These are phyloP conservation scores for Diuraphis noxia DNA, from an alignment of 1,140 invertebrate species.

Conservation along the genomic window DNA sequence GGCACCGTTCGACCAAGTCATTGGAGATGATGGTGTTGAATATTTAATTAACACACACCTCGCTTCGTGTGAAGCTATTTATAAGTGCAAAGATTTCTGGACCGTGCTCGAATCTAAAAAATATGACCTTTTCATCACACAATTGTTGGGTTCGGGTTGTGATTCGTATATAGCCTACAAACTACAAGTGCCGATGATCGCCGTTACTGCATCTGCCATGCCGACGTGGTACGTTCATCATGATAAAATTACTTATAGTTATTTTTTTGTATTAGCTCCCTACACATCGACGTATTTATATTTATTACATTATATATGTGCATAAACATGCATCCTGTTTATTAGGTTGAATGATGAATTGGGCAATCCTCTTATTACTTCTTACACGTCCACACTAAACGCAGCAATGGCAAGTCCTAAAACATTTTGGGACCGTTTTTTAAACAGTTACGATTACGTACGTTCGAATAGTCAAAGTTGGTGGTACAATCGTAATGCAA, in stretches of 20 bases:
- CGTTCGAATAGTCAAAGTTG: neutral
- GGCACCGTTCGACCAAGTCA: neutral
- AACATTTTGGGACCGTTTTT: slow-evolving; percentile 43
- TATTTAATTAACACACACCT: neutral
- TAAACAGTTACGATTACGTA: slow-evolving; percentile 1
- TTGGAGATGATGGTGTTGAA: neutral
- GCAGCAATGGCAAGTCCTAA: slow-evolving; percentile 41
- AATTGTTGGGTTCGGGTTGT: slow-evolving; percentile 54
- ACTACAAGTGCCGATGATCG: slow-evolving; percentile 63
- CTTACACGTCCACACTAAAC: neutral
- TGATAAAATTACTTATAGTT: neutral
- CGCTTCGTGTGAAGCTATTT: neutral
- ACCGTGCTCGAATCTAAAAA: neutral
- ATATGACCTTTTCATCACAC: slow-evolving; percentile 56
- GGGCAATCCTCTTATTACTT: neutral
- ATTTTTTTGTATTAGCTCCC: neutral
- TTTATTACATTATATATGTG: neutral
- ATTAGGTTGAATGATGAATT: neutral
- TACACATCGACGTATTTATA: neutral
- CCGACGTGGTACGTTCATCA: slow-evolving; percentile 64
- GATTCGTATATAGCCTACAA: slow-evolving; percentile 58
- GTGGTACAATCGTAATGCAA: neutral
- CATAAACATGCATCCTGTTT: neutral
- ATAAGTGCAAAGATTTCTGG: neutral
- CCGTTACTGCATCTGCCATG: slow-evolving; percentile 63